Conservation (phyloP, 2,113 vertebrate species). For the Probosciger aterrimus region DNA sequence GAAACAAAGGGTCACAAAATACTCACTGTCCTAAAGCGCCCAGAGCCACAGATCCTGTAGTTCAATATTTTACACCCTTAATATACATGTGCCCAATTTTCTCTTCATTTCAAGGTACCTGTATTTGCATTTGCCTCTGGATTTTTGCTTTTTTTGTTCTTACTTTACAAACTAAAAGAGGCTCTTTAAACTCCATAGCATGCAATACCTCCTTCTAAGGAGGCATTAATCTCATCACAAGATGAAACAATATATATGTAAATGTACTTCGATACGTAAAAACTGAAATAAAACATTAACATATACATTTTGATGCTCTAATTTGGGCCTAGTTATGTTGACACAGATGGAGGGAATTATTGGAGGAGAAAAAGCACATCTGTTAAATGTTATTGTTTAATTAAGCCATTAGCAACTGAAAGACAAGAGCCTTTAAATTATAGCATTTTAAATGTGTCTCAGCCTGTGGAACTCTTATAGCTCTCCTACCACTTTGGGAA, state of each 20-base stretch:
- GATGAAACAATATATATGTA: conserved; percentile 26
- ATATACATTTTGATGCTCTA: conserved; percentile 31
- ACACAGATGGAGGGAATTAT: conserved; percentile 54
- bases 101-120: neutral
- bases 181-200: neutral
- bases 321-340: conserved; percentile 42
- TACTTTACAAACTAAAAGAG: neutral
- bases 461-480: neutral
- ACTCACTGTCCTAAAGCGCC: neutral
- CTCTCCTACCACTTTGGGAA: neutral
- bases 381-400: conserved; percentile 64
- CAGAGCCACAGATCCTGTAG: neutral
- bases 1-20: neutral
- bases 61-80: neutral
- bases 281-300: conserved; percentile 32
- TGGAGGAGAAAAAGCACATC: conserved; percentile 56
- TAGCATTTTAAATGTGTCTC: conserved; percentile 15
- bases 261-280: conserved; percentile 27
- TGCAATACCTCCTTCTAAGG: neutral
- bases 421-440: conserved; percentile 45
- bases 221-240: neutral
- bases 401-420: conserved; percentile 55
- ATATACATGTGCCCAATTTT: neutral
- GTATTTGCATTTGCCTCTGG: neutral
- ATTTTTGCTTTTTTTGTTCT: neutral